A percentile compares a stretch with the other conserved stretches of the same genome.
Conservation (phyloP, 2,888 invertebrate genomes). For the Smittia aterrima region DNA sequence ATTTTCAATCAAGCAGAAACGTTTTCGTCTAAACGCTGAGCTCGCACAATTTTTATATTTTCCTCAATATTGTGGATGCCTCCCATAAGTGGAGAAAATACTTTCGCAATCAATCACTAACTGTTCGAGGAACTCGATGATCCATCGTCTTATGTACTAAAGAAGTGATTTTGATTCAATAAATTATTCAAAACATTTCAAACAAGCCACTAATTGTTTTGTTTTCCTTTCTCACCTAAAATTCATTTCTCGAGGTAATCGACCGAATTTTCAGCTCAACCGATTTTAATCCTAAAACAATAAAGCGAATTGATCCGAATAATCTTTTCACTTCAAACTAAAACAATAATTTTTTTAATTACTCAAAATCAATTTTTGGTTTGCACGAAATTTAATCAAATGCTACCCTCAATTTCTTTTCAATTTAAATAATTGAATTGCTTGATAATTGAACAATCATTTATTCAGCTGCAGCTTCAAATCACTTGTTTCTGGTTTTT, state of each 20-base stretch:
- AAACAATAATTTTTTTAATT: not conserved
- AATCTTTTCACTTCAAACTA: not conserved
- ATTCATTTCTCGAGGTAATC: too few relatives aligned
- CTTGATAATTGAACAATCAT: conserved; percentile 31
- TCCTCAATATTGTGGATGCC: not conserved
- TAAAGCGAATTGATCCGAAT: too few relatives aligned
- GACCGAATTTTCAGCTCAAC: too few relatives aligned
- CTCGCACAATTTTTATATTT: conserved; percentile 27
- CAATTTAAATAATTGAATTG: conserved; percentile 37
- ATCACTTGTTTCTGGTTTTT: conserved; percentile 21
- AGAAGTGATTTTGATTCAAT: too few relatives aligned
- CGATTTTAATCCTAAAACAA: too few relatives aligned
- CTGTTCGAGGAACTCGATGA: too few relatives aligned
- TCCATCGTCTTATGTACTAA: too few relatives aligned
- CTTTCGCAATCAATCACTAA: too few relatives aligned
- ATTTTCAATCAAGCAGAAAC: conserved; percentile 35
- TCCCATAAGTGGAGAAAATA: not conserved
- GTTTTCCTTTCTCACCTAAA: too few relatives aligned
- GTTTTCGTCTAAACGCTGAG: conserved; percentile 21
- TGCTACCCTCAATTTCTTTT: conserved; percentile 5
- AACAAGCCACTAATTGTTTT: too few relatives aligned
- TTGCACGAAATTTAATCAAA: not conserved
- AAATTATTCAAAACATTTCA: too few relatives aligned
- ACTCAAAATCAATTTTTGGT: not conserved
- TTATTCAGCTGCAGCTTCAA: conserved; percentile 10